Evolutionary conservation across 2,797 vertebrate genomes (phyloP).

Genomic region (Macropus fuliginosus): DNA sequence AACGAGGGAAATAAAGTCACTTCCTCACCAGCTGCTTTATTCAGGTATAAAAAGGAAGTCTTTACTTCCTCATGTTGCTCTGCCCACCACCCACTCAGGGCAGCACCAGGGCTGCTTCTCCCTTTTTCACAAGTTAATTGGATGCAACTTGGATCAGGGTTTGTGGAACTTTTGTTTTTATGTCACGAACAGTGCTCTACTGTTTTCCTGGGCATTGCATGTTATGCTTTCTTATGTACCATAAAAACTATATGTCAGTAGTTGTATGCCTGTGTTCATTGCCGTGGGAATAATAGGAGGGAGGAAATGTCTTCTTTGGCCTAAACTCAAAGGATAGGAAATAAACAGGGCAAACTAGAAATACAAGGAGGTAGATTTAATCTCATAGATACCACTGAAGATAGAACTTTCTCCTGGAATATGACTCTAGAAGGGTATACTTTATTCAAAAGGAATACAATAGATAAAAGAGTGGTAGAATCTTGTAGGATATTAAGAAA

Average conservation of each 20-base stretch:
- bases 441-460: neutral
- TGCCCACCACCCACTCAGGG: constrained; percentile 67
- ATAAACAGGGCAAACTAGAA: neutral
- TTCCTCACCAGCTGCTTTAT: constrained; percentile 94
- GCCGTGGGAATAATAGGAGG: neutral
- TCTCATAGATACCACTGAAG: neutral
- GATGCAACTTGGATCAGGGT: constrained; percentile 29
- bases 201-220: constrained; percentile 6
- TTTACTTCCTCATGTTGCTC: constrained; percentile 87
- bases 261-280: neutral
- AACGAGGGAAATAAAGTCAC: constrained; percentile 89
- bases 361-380: neutral
- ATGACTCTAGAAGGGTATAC: neutral
- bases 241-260: neutral
- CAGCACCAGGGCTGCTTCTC: constrained; percentile 65
- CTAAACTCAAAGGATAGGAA: neutral
- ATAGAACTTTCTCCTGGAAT: neutral
- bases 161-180: neutral
- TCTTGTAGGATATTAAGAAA: neutral
- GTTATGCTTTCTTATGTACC: neutral
- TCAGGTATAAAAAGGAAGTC: constrained; percentile 90
- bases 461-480: neutral
- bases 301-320: neutral
- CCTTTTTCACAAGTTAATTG: constrained; percentile 49
- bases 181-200: neutral